Percentiles rank a stretch among this genome's conserved stretches.
Conservation (phyloP, 2,113 vertebrate species). For the Neolamprologus tretocephalus region DNA sequence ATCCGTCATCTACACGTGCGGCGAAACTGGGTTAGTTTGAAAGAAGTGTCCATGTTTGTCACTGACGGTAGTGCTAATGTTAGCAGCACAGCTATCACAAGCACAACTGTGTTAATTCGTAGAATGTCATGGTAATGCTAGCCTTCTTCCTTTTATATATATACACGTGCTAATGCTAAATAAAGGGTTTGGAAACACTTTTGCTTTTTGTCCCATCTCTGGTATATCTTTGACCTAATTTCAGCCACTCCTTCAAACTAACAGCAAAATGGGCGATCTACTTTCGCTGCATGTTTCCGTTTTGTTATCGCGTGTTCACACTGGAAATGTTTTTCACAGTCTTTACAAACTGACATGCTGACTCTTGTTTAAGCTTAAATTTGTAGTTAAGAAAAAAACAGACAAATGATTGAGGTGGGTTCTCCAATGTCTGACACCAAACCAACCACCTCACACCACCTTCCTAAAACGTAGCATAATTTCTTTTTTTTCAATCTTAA, state of each 20-base stretch:
- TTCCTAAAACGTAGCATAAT: fast-evolving
- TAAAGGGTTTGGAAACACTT: background rate
- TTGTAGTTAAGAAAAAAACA: background rate
- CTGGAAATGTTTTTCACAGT: background rate
- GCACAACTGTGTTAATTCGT: background rate
- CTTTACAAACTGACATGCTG: background rate
- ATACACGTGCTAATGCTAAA: fast-evolving
- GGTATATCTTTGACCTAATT: background rate
- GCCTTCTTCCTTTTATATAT: background rate
- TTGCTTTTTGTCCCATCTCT: background rate
- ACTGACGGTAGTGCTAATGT: background rate
- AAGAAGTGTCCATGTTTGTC: background rate
- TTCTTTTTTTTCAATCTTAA: background rate
- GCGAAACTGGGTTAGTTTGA: background rate
- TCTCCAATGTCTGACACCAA: fast-evolving
- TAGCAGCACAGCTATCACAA: background rate
- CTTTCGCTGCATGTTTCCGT: background rate
- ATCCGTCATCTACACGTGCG: background rate
- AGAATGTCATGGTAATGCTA: background rate
- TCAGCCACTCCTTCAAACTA: background rate
- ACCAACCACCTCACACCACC: fast-evolving
- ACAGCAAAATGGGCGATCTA: background rate
- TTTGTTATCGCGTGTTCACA: fast-evolving
- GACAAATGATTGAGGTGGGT: fast-evolving
- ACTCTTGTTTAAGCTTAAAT: background rate